Conservation (phyloP, 1,140 invertebrate genomes). For the Ptiloglossa arizonensis region DNA sequence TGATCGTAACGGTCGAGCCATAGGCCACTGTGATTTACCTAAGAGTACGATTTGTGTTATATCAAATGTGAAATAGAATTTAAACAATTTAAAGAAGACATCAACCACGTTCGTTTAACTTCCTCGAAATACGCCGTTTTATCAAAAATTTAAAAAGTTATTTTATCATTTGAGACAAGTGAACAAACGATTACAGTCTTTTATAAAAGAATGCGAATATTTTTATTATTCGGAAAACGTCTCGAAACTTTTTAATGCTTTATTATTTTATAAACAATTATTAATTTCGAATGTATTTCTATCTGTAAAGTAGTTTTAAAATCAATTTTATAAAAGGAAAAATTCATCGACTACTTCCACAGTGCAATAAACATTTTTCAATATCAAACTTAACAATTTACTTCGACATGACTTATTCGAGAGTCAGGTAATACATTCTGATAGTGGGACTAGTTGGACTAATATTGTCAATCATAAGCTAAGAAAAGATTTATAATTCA, state of each 20-base stretch:
- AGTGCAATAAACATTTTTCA: too few relatives aligned
- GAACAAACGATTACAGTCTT: not conserved
- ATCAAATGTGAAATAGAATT: not conserved
- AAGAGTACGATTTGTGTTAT: not conserved
- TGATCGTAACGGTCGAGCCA: not conserved
- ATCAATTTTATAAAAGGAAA: too few relatives aligned
- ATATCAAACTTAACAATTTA: too few relatives aligned
- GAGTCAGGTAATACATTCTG: too few relatives aligned
- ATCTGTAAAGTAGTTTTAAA: not conserved
- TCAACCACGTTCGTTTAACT: not conserved
- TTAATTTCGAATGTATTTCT: not conserved
- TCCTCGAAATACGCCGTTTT: not conserved
- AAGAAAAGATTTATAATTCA: too few relatives aligned
- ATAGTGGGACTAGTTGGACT: too few relatives aligned
- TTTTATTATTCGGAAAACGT: conserved; percentile 10
- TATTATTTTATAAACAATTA: not conserved
- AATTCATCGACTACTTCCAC: too few relatives aligned
- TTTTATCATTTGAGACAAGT: not conserved
- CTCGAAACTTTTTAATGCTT: not conserved
- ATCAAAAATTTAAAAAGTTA: too few relatives aligned
- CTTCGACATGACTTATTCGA: too few relatives aligned
- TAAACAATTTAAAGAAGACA: not conserved
- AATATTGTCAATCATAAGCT: too few relatives aligned
- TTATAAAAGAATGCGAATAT: not conserved
- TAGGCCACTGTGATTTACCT: conserved; percentile 35